Evolutionary conservation across 1,140 invertebrate genomes (phyloP).

Genomic region (Drosophila ironensis): DNA sequence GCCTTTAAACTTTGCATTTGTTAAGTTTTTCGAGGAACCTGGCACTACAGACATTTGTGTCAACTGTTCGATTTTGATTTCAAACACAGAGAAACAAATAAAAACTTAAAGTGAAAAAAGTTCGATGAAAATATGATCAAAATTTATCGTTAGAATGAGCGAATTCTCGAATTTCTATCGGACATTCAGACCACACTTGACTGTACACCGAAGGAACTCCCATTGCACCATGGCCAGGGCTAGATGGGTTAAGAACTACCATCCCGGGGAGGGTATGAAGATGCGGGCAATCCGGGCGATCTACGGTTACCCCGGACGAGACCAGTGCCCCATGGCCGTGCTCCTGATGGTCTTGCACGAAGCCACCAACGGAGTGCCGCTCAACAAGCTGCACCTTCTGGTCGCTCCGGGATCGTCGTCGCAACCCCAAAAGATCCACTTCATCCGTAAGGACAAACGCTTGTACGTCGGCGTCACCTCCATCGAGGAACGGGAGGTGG

Average conservation of each 20-base stretch:
- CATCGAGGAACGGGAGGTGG: constrained; percentile 23
- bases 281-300: constrained; percentile 11
- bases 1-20: too few species aligned
- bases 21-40: too few species aligned
- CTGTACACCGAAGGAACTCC: too few species aligned
- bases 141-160: too few species aligned
- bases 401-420: constrained; percentile 15
- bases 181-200: too few species aligned
- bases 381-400: constrained; percentile 20
- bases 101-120: too few species aligned
- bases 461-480: constrained; percentile 32
- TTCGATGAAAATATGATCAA: too few species aligned
- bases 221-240: too few species aligned
- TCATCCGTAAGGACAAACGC: constrained; percentile 9
- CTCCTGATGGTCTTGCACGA: constrained; percentile 7
- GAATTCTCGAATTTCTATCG: too few species aligned
- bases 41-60: too few species aligned
- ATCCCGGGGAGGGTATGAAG: not conserved
- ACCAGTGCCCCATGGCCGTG: not conserved
- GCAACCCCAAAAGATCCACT: constrained; percentile 33
- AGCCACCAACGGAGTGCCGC: constrained; percentile 1
- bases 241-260: constrained; percentile 19
- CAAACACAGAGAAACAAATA: too few species aligned
- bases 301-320: not conserved
- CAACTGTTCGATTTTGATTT: too few species aligned